Percentiles rank a stretch among this genome's conserved stretches.
phyloP scores from a whole-genome alignment of 2,113 vertebrate species.

The Nibea albiflora region DNA sequence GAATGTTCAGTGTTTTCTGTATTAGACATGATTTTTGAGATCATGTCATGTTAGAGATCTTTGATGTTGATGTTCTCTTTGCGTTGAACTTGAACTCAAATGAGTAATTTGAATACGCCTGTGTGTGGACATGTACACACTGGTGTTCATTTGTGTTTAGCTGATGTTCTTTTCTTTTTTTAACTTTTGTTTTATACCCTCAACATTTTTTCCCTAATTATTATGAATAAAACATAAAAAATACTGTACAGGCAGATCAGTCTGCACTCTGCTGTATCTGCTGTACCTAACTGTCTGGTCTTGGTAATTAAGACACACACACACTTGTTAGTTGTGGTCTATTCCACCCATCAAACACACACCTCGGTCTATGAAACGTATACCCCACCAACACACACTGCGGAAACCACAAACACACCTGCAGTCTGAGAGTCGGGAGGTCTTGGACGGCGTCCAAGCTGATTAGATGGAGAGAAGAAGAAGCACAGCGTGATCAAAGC shows the following conservation, averaged over 20 bases:
- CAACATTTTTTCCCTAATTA: no score
- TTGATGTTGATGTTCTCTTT: no score
- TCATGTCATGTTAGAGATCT: no score
- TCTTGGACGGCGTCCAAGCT: constrained; percentile 46
- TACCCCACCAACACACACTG: neutral
- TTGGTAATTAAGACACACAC: neutral
- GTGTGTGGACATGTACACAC: no score
- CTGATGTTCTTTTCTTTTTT: neutral
- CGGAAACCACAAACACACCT: neutral
- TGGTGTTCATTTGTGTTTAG: no score
- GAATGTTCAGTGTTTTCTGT: no score
- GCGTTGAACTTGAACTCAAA: no score
- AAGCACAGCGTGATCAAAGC: constrained; percentile 37
- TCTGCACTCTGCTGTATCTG: constrained; percentile 23
- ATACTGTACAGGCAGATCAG: constrained; percentile 28
- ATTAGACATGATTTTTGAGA: no score
- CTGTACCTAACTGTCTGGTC: constrained; percentile 34
- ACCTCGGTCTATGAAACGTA: neutral
- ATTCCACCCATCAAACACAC: neutral
- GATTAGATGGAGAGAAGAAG: constrained; percentile 44
- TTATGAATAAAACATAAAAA: no score
- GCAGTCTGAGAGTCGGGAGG: neutral
- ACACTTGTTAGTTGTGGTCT: neutral
- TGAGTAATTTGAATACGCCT: no score
- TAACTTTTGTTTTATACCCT: neutral